Evolutionary conservation across 2,113 vertebrate species (phyloP).

Genomic region (Macheiramphus alcinus): DNA sequence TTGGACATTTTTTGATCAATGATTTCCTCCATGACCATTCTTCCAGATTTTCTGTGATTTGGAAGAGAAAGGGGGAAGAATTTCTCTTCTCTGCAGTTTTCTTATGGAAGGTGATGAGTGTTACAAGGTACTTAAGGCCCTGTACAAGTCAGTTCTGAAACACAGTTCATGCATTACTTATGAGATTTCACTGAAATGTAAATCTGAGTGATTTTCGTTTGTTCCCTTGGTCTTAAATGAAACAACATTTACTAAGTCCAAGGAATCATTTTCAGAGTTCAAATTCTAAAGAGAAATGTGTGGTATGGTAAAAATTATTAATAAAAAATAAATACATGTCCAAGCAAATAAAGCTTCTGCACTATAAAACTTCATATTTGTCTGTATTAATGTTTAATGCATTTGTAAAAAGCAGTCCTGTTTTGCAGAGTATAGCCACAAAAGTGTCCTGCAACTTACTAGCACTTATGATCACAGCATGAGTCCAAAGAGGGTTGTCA

Average conservation of each 20-base stretch:
- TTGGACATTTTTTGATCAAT: background rate
- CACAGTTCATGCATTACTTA: conserved; percentile 69
- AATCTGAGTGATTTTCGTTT: conserved; percentile 62
- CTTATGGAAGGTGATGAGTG: conserved; percentile 10
- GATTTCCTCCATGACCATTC: background rate
- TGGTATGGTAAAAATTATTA: conserved; percentile 71
- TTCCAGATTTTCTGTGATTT: background rate
- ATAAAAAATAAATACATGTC: conserved; percentile 79
- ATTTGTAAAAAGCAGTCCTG: conserved; percentile 76
- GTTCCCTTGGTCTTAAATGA: conserved; percentile 66
- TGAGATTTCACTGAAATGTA: conserved; percentile 68
- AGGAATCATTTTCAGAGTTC: conserved; percentile 61
- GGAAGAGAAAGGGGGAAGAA: background rate
- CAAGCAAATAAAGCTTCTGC: conserved; percentile 66
- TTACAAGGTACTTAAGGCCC: conserved; percentile 38
- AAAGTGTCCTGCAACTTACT: conserved; percentile 48
- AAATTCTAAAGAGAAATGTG: conserved; percentile 48
- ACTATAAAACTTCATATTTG: conserved; percentile 75
- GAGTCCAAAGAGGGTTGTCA: conserved; percentile 43
- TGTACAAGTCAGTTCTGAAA: background rate
- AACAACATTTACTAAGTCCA: conserved; percentile 67
- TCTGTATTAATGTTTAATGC: conserved; percentile 85
- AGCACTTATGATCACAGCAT: conserved; percentile 69
- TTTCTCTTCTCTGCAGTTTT: background rate
- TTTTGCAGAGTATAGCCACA: conserved; percentile 65